These are phyloP conservation scores for Dryas iulia DNA, from an alignment of 1,140 invertebrate genomes.

Conservation along the genomic window DNA sequence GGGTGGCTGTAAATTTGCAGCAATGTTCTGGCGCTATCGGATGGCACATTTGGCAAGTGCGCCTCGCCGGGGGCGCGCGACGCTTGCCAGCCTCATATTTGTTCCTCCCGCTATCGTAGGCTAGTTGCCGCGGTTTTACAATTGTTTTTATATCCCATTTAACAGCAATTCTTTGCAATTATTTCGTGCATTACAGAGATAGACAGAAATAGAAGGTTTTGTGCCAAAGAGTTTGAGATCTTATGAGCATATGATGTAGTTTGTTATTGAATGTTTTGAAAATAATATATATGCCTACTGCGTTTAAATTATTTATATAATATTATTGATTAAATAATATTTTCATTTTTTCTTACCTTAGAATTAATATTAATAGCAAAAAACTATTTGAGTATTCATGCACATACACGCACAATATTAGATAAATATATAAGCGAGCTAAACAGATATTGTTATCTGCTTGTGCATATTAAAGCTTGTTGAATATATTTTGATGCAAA, in stretches of 20 bases:
- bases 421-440: too few relatives aligned
- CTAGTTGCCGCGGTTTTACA: slow-evolving; percentile 52
- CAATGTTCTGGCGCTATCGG: slow-evolving; percentile 75
- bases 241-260: not conserved
- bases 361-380: too few relatives aligned
- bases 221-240: not conserved
- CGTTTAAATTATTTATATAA: not conserved
- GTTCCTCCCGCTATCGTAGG: slow-evolving; percentile 32
- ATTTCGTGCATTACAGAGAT: slow-evolving; percentile 1
- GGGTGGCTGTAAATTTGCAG: slow-evolving; percentile 74
- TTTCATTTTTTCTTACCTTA: too few relatives aligned
- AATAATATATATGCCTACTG: not conserved
- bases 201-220: not conserved
- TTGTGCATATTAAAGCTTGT: too few relatives aligned
- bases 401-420: too few relatives aligned
- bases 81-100: slow-evolving; percentile 56
- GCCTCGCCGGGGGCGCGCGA: slow-evolving; percentile 49
- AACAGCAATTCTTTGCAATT: slow-evolving; percentile 15
- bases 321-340: too few relatives aligned
- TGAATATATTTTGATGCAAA: too few relatives aligned
- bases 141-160: slow-evolving; percentile 36
- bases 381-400: too few relatives aligned
- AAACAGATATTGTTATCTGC: too few relatives aligned
- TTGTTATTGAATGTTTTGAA: not conserved
- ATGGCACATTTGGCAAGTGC: slow-evolving; percentile 74